These are phyloP conservation scores for Tinea semifulvella DNA, from an alignment of 2,888 invertebrate species.

Conservation along the genomic window DNA sequence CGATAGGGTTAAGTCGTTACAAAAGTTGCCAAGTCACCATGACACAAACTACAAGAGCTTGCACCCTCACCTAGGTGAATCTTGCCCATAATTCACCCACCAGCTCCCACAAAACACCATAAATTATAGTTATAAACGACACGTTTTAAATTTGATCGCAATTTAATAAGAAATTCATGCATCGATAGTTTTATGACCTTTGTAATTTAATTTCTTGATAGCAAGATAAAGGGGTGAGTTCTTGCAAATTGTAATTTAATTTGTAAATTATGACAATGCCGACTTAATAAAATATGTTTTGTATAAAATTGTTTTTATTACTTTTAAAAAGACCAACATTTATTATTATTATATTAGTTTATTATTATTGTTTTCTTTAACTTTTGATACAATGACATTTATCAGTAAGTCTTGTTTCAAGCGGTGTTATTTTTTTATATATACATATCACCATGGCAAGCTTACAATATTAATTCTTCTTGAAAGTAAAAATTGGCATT, in stretches of 20 bases:
- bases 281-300: too few species aligned
- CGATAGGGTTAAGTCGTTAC: constrained; percentile 16
- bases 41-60: constrained; percentile 26
- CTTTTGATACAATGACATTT: too few species aligned
- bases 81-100: constrained; percentile 38
- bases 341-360: too few species aligned
- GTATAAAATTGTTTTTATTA: too few species aligned
- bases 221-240: constrained; percentile 9
- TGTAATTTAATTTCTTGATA: constrained; percentile 42
- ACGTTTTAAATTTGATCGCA: constrained; percentile 56
- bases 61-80: constrained; percentile 26
- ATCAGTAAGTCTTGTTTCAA: too few species aligned
- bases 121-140: constrained; percentile 50
- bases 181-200: constrained; percentile 58
- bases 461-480: too few species aligned
- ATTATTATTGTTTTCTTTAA: too few species aligned
- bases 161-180: constrained; percentile 59
- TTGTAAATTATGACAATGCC: too few species aligned
- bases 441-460: too few species aligned
- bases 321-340: too few species aligned
- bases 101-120: constrained; percentile 18
- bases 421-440: too few species aligned
- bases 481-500: too few species aligned
- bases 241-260: constrained; percentile 32
- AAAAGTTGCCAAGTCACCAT: constrained; percentile 44